Base-by-base conservation (phyloP, 2,113 vertebrate genomes). In the Apaloderma vittatum region DNA sequence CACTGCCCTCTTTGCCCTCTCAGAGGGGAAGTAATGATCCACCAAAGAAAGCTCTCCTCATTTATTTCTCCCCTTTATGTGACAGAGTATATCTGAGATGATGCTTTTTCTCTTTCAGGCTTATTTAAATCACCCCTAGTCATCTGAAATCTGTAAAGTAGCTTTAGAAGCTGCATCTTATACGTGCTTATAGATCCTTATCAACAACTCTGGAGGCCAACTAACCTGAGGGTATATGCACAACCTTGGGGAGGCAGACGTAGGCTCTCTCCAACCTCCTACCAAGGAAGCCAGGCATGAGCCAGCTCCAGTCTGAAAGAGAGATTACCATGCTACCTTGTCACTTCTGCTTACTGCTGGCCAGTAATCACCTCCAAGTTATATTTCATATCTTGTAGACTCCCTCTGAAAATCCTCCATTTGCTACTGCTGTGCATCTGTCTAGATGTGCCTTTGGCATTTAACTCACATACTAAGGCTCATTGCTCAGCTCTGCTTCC, bases 11-110 rank as follows among this genome's bases (percentile, higher is more conserved):
- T 61, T 17, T 86, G 86, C 37, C 57, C 57, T 86, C 76, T 57
- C 83, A 84, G 83, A 94, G 89, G 37, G 86, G 62, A 96, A 90
- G 86, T 62, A 86, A 68, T 32, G 91, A 88, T 79, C 58, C 88
- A 87, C 83, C 55, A 65, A 88, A 59, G 68, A 77, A 93, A 95
- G 34, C 32, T 73, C 37, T 73, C 74, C 43, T 91, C 68, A 67
- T 95, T 84, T 91, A 80, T 87, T 92, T 94, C 63, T 81, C 57
- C 43, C 14, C 22, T 67, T 81, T 70, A 71, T 19, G n/a, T 62
- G 91, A 83, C 67, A 54, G 11, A 83, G 59, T 86, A 76, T 88
- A 83, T 76, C 67, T 2, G 2, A 87, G 63, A 75, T 1, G 2
- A 67, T 59, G 17, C 26, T 66, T 85, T 32, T 63, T 74, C 36